A percentile compares a stretch with the other conserved stretches of the same genome.
Evolutionary conservation across 2,113 vertebrate genomes (phyloP).

Genomic region (Candoia aspera): DNA sequence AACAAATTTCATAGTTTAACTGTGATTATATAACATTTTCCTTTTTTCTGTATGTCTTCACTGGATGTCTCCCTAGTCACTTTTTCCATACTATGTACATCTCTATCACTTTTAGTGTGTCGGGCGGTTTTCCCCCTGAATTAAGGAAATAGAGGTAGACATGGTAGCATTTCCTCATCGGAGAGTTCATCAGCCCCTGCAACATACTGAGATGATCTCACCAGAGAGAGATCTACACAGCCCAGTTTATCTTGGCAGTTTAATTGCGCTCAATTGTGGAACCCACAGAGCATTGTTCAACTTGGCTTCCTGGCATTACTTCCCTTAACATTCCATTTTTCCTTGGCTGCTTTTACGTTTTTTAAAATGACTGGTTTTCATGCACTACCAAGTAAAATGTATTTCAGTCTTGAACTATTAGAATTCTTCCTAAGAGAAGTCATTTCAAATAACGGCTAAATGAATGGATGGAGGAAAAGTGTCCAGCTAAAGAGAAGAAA

Average conservation of each 20-base stretch:
- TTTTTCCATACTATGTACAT: not conserved
- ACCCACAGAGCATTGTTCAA: not conserved
- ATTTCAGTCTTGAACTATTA: not conserved
- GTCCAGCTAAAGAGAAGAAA: not conserved
- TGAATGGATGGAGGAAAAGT: not conserved
- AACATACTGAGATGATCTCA: not conserved
- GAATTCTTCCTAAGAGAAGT: not conserved
- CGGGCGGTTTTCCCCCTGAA: not conserved
- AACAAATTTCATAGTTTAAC: not conserved
- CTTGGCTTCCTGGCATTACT: not conserved
- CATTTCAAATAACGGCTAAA: not conserved
- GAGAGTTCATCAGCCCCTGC: not conserved
- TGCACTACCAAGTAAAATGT: not conserved
- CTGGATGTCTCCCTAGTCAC: not conserved
- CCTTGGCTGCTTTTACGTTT: not conserved
- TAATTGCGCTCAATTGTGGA: not conserved
- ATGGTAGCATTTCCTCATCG: not conserved
- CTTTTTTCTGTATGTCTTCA: not conserved
- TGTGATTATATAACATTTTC: not conserved
- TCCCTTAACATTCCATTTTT: not conserved
- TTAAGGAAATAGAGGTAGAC: not conserved
- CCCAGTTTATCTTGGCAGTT: not conserved
- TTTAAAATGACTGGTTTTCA: not conserved
- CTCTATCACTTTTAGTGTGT: not conserved
- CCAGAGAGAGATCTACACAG: not conserved